Base-by-base conservation (phyloP, 2,113 vertebrate genomes). In the Neodontobutis hainanensis region DNA sequence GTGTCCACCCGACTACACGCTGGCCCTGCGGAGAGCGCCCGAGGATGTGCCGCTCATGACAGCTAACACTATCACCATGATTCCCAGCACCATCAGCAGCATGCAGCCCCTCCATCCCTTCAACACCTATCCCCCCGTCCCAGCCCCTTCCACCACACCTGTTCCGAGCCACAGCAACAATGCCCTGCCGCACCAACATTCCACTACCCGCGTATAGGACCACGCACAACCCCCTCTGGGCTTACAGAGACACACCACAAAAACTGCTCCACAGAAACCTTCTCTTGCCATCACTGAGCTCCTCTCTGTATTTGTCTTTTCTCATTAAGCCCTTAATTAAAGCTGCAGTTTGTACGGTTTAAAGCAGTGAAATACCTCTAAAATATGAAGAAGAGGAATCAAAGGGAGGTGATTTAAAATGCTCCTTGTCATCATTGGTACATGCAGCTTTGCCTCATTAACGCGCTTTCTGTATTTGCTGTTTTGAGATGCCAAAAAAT, bases 41-140 rank as follows among this genome's bases (percentile, higher is more conserved):
- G 97, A 99, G 84, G 97, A 99, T 62, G 94, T 99, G 86, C 96
- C 97, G 32, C 91, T 99, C 93, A 99, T 99, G 96, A 96, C 96
- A 67, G 93, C 96, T 80, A 98, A 97, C 77, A 95, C 96, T 88
- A 96, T 97, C 84, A 97, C 97, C 81, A 98, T 99, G 96, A 98
- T 98, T 80, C 96, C 97, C 85, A 99, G 96, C 90, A 97, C 96
- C 90, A 97, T 99, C 92, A 95, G 95, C 88, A 95, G 96, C 93
- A 98, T 99, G 92, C 96, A 97, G 27, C 94, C 97, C 83, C 92
- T 98, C 87, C 97, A 98, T 89, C 96, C 96, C 88, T 98, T 99
- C 92, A 98, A 98, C 85, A 97, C 97, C 16, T 99, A 97, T 81
- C 98, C 96, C 0, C 92, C 90, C 0, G 94, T 95, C 88, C 96